Evolutionary conservation across 2,113 vertebrate genomes (phyloP).

Genomic region (Urocitellus parryii): DNA sequence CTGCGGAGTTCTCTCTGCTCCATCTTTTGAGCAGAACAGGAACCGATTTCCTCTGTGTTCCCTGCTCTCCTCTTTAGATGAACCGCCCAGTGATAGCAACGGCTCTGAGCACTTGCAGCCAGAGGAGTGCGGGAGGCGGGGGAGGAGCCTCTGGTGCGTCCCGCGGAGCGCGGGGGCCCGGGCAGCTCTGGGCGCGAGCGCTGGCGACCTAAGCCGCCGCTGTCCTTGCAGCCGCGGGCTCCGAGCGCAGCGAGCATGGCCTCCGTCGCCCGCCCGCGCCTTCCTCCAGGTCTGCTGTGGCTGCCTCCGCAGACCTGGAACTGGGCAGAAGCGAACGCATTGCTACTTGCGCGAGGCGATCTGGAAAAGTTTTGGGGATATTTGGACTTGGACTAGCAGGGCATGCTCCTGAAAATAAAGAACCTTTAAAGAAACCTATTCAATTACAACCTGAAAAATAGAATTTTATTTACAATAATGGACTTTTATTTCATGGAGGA

Average conservation of each 20-base stretch:
- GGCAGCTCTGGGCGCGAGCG: too few species aligned
- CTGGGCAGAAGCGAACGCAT: background rate
- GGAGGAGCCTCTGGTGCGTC: background rate
- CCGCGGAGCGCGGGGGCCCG: too few species aligned
- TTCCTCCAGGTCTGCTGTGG: slow-evolving; percentile 54
- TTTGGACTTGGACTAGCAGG: slow-evolving; percentile 32
- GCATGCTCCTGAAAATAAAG: background rate
- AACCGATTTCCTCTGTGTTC: background rate
- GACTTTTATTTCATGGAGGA: background rate
- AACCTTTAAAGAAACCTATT: background rate
- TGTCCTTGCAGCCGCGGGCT: too few species aligned
- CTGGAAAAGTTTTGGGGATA: slow-evolving; percentile 74
- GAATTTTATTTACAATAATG: background rate
- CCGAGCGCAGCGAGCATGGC: slow-evolving; percentile 79
- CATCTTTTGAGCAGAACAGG: background rate
- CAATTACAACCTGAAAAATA: background rate
- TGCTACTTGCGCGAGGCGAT: slow-evolving; percentile 76
- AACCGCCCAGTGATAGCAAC: background rate
- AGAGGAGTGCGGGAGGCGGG: background rate
- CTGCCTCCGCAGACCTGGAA: slow-evolving; percentile 45
- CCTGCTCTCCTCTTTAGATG: too few species aligned
- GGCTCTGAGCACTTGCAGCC: background rate
- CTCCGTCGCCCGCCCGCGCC: slow-evolving; percentile 77
- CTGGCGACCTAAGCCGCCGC: too few species aligned
- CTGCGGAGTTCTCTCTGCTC: background rate